Conservation (phyloP, 2,797 vertebrate genomes). For the Clarias platycephalus region DNA sequence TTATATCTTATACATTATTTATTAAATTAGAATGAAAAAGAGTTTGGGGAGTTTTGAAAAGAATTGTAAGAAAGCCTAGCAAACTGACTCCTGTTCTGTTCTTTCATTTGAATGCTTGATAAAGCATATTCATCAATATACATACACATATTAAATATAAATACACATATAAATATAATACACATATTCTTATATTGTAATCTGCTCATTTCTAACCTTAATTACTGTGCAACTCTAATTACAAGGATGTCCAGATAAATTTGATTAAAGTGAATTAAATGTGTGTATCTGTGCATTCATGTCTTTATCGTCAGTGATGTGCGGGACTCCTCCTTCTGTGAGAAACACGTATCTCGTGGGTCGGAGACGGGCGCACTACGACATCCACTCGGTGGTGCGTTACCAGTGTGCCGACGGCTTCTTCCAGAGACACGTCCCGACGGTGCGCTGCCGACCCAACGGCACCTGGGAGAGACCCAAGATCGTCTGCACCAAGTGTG, state of each 20-base stretch:
- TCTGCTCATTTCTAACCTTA: not conserved
- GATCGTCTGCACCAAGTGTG: conserved; percentile 92
- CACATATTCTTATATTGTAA: not conserved
- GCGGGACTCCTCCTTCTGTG: conserved; percentile 86
- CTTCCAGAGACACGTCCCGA: conserved; percentile 87
- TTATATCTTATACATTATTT: not conserved
- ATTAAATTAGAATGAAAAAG: not conserved
- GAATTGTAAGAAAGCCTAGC: not conserved
- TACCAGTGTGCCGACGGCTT: conserved; percentile 91
- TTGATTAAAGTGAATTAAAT: not conserved
- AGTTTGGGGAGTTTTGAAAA: not conserved
- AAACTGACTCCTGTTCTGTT: not conserved
- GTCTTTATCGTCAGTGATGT: conserved; percentile 78
- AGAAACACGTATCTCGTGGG: conserved; percentile 85
- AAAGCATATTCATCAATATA: not conserved
- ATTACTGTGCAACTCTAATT: not conserved
- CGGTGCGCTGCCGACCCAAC: conserved; percentile 82
- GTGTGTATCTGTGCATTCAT: not conserved
- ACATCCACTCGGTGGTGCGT: conserved; percentile 87
- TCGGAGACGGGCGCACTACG: conserved; percentile 84
- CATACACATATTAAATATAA: not conserved
- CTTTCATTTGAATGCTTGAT: not conserved
- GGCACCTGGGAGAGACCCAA: conserved; percentile 92
- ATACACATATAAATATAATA: not conserved
- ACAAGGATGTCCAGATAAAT: not conserved